Conservation (phyloP, 2,888 invertebrate genomes). For the Drosophila fungiperda region DNA sequence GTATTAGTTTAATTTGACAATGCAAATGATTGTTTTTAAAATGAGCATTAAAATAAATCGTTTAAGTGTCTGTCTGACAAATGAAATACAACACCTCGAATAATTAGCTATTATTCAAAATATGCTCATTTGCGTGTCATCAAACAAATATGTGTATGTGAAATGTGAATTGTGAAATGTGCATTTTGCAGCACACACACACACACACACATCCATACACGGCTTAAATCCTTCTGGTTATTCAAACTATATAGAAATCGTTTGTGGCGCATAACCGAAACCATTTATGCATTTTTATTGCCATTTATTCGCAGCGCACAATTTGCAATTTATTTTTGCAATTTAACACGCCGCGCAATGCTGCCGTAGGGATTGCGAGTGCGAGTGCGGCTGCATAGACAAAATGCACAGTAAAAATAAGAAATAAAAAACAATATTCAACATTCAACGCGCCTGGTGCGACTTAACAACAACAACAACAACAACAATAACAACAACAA, state of each 20-base stretch:
- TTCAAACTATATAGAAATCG: conserved; percentile 58
- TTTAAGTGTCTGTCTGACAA: conserved; percentile 42
- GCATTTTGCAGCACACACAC: neutral
- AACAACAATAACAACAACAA: conserved; percentile 70
- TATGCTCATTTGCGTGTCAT: neutral
- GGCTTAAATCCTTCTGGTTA: conserved; percentile 55
- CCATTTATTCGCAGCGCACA: conserved; percentile 72
- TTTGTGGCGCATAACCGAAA: conserved; percentile 68
- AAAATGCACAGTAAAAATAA: conserved; percentile 11
- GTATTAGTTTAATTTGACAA: neutral
- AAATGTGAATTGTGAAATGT: neutral
- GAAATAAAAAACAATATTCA: conserved; percentile 3
- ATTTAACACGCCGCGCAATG: conserved; percentile 71
- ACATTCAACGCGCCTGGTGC: conserved; percentile 49
- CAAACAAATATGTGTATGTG: neutral
- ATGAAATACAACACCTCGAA: conserved; percentile 61
- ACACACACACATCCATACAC: neutral
- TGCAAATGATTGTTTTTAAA: neutral
- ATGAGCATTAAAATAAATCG: conserved; percentile 21
- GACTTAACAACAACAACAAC: conserved; percentile 64
- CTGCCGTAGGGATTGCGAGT: conserved; percentile 8
- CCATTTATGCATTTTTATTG: conserved; percentile 80
- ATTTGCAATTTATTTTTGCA: conserved; percentile 80
- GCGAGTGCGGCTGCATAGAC: conserved; percentile 18
- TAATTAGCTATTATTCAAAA: conserved; percentile 52